Evolutionary conservation across 2,797 vertebrate genomes (phyloP), one percentile per base, ranked within the genome.

Genomic region (Tapera naevia): DNA sequence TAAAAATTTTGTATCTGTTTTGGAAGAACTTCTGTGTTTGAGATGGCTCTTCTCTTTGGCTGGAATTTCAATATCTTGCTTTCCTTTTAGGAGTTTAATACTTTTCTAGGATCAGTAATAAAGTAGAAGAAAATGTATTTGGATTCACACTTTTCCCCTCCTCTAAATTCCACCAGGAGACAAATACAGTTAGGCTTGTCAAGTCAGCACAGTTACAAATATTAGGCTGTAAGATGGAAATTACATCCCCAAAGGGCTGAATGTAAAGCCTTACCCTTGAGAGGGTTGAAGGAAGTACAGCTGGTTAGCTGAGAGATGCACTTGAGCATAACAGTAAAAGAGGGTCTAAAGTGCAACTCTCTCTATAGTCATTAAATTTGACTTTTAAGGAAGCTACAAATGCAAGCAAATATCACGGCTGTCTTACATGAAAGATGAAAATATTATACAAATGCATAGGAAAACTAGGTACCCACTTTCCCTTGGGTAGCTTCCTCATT

Each of bases 381-480:
- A 78, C 27, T 84, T 79, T 62, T 79, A 86, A 93, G 76, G 70
- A 84, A 78, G 73, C 19, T 70, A 62, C 15, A 83, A 72, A 57
- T 17, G 19, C 39, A 91, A 24, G 39, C 58, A 92, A 91, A 88
- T 72, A 83, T 22, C 9, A 76, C 11, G 27, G 17, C 74, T 61
- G 67, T 16, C 30, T 41, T 43, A 50, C 5, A 15, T 3, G 30
- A 62, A 60, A 71, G 10, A 88, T 57, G 35, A 89, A 89, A 57
- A 56, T 3, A 53, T 17, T 51, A 92, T 24, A 51, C 54, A 94
- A 96, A 96, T 50, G 65, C 11, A 4, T 53, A 93, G 13, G 73
- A 83, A 96, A 96, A 94, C 69, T 24, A 86, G 54, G 23, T 56
- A 61, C 12, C 4, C 27, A 75, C n/a, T 91, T 95, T 86, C 72